Conservation (phyloP, 2,888 invertebrate species). For the Poecilus cupreus region DNA sequence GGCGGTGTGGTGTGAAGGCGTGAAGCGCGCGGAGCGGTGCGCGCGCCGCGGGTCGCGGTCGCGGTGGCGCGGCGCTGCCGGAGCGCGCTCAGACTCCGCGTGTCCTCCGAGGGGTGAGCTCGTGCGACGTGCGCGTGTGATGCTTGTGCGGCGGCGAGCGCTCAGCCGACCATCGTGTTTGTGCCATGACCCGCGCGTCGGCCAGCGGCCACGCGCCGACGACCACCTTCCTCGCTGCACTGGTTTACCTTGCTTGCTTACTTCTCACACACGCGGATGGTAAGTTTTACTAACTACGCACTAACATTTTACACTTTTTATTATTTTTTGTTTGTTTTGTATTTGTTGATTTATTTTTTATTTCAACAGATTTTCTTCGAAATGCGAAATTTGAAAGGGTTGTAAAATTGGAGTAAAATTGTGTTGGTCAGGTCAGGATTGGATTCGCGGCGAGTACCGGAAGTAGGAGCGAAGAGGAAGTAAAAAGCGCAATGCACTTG, state of each 20-base stretch:
- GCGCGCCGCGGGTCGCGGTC: conserved; percentile 24
- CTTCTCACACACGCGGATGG: conserved; percentile 4
- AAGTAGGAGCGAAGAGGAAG: neutral
- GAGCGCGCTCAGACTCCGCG: conserved; percentile 64
- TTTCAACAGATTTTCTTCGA: neutral
- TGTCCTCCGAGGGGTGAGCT: conserved; percentile 64
- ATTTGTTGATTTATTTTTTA: neutral
- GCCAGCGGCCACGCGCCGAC: conserved; percentile 53
- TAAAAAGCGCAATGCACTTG: conserved; percentile 24
- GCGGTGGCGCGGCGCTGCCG: conserved; percentile 7
- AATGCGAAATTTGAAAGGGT: neutral
- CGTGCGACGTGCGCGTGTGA: conserved; percentile 64
- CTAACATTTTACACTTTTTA: too few species aligned
- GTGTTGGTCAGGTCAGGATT: neutral
- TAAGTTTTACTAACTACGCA: neutral
- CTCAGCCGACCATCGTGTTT: conserved; percentile 64
- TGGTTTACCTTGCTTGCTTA: conserved; percentile 6
- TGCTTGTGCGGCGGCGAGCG: conserved; percentile 65
- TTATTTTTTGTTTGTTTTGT: too few species aligned
- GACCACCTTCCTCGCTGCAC: neutral
- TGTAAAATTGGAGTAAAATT: neutral
- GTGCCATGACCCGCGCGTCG: conserved; percentile 64
- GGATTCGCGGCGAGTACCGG: neutral
- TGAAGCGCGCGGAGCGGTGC: conserved; percentile 24
- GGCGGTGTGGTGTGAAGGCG: neutral